A percentile compares a stretch with the other conserved stretches of the same genome.
These are phyloP conservation scores for Sebastes hopkinsi DNA, from an alignment of 2,797 vertebrate genomes.

Conservation along the genomic window DNA sequence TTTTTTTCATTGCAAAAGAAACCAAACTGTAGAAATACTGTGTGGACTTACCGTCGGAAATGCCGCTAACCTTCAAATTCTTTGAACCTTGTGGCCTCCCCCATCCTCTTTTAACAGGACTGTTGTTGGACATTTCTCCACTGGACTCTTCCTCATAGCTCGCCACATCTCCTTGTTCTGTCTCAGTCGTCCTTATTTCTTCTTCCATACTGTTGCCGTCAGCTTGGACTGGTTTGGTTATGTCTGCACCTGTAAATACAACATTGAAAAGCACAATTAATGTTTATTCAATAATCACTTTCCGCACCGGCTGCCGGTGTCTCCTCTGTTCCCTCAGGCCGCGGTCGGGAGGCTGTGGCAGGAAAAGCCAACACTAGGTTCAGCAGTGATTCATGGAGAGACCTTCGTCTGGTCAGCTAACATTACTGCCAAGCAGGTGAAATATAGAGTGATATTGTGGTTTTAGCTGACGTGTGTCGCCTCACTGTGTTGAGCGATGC, in stretches of 20 bases:
- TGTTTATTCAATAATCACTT: neutral
- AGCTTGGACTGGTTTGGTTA: neutral
- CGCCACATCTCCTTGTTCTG: constrained; percentile 36
- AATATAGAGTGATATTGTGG: no score
- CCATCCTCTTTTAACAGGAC: constrained; percentile 47
- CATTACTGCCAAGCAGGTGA: no score
- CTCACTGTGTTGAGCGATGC: no score
- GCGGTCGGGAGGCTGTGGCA: no score
- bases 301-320: no score
- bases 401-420: no score
- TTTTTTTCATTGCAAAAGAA: no score
- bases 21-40: neutral
- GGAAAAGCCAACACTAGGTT: no score
- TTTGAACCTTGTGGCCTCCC: constrained; percentile 61
- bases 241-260: constrained; percentile 32
- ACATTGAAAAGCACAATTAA: neutral
- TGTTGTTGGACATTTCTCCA: constrained; percentile 29
- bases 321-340: no score
- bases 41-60: constrained; percentile 49
- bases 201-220: constrained; percentile 56
- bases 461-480: no score
- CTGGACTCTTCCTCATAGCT: constrained; percentile 37
- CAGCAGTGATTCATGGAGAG: no score
- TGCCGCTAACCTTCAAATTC: constrained; percentile 50
- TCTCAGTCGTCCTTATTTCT: constrained; percentile 15